These are phyloP conservation scores for Ceryle rudis DNA, from an alignment of 2,797 vertebrate species.

Conservation along the genomic window DNA sequence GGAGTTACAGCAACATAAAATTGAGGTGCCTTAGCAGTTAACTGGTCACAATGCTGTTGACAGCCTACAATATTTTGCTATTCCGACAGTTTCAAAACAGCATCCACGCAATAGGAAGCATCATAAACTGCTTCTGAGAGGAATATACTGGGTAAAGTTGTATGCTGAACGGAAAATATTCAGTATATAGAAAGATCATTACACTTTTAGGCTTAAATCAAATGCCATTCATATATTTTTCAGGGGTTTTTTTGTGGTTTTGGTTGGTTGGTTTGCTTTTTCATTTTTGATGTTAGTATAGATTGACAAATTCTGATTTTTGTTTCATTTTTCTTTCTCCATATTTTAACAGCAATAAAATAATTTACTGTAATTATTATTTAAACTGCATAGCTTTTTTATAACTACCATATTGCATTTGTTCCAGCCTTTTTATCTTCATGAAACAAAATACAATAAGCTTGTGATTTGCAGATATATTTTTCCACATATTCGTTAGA, in stretches of 20 bases:
- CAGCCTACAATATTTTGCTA: background rate
- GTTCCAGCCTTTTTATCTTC: background rate
- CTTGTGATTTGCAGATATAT: background rate
- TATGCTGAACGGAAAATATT: background rate
- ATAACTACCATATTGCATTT: background rate
- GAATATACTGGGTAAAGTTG: background rate
- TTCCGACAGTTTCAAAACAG: background rate
- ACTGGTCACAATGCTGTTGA: background rate
- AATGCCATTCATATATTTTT: background rate
- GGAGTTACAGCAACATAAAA: background rate
- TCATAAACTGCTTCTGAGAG: background rate
- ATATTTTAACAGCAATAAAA: background rate
- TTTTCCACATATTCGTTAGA: background rate
- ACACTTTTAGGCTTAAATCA: background rate
- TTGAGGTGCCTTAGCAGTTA: background rate
- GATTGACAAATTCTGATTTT: background rate
- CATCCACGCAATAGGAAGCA: background rate
- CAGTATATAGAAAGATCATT: background rate
- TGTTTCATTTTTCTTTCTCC: background rate
- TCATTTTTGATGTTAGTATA: background rate
- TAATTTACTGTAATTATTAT: background rate
- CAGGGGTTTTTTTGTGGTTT: too few relatives aligned
- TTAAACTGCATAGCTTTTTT: background rate
- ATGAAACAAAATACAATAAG: background rate
- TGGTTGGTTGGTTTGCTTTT: background rate